Percentiles rank a stretch among this genome's conserved stretches.
Conservation (phyloP, 2,113 vertebrate species). For the Tragelaphus imberbis region DNA sequence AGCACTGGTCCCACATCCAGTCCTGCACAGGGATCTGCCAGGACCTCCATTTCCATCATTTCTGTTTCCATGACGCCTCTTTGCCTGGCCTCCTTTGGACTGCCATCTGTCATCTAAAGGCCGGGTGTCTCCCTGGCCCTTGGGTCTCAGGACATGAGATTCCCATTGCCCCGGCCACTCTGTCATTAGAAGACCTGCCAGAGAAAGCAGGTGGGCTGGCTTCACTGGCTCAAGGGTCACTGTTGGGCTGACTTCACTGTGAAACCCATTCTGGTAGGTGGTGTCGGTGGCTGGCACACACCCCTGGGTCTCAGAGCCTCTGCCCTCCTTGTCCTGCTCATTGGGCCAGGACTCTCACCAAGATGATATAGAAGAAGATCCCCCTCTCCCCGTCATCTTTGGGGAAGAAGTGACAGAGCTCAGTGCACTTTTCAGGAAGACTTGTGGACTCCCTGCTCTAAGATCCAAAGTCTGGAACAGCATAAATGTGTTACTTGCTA, state of each 20-base stretch:
- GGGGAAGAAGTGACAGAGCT: background rate
- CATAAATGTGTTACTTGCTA: background rate
- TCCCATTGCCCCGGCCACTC: background rate
- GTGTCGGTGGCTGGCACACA: background rate
- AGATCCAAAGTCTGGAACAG: background rate
- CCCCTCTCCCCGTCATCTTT: background rate
- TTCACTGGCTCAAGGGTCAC: background rate
- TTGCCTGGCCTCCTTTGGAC: background rate
- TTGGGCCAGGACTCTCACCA: background rate
- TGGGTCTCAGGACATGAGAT: background rate
- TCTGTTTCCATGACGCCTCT: background rate
- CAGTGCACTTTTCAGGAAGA: background rate
- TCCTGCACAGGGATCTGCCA: background rate
- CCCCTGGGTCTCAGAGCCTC: background rate
- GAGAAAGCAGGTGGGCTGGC: background rate
- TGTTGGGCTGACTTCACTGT: background rate
- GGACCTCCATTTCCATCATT: background rate
- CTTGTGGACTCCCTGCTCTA: background rate
- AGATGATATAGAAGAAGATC: background rate
- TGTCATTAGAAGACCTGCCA: background rate
- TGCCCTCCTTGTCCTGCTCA: background rate
- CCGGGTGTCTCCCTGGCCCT: background rate
- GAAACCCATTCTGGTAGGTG: background rate
- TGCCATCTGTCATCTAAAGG: background rate
- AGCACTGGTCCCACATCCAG: background rate